Evolutionary conservation across 2,113 vertebrate species (phyloP).

Genomic region (Microcebus jonahi): DNA sequence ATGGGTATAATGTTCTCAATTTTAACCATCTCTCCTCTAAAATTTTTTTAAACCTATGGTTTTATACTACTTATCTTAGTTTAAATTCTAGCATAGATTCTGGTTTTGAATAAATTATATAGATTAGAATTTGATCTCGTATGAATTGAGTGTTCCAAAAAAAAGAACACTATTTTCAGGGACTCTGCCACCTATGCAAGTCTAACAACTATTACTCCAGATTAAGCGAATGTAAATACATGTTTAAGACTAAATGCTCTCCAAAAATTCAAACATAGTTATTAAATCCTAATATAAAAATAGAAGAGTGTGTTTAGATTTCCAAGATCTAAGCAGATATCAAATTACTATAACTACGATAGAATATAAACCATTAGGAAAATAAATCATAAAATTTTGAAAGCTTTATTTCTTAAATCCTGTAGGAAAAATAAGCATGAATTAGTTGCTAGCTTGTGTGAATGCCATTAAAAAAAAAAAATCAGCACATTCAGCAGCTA

Average conservation of each 20-base stretch:
- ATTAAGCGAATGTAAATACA: background rate
- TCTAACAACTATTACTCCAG: background rate
- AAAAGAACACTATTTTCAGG: background rate
- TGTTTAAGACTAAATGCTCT: background rate
- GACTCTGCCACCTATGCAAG: background rate
- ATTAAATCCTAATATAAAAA: background rate
- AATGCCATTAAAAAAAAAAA: background rate
- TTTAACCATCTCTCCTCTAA: background rate
- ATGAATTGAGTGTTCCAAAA: background rate
- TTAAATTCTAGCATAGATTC: background rate
- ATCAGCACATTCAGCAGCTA: background rate
- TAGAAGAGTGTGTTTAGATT: slow-evolving; percentile 6
- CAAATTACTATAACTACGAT: background rate
- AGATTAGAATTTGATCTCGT: background rate
- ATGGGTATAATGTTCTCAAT: background rate
- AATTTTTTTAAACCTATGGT: background rate
- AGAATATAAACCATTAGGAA: background rate
- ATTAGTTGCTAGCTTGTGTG: background rate
- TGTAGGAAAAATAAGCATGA: background rate
- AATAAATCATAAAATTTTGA: background rate
- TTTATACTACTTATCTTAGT: background rate
- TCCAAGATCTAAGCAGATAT: background rate
- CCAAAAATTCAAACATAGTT: background rate
- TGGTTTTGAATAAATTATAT: background rate
- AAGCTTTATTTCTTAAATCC: slow-evolving; percentile 25